Conservation (phyloP, 2,797 vertebrate genomes). For the Staurois parvus region DNA sequence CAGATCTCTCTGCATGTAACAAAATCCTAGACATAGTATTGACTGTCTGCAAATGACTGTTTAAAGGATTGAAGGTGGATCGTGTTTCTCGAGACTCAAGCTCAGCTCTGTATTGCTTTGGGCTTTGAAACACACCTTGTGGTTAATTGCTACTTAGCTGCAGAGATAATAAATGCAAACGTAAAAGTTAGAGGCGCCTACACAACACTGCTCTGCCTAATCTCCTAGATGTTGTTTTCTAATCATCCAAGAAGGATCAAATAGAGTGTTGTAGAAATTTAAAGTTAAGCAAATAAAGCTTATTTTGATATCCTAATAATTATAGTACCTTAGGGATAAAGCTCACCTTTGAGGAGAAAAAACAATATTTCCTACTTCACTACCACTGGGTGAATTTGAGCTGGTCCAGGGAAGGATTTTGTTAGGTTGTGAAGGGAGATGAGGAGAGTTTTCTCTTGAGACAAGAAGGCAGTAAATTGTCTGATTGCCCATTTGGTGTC, state of each 20-base stretch:
- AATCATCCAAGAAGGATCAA: slow-evolving; percentile 39
- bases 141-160: slow-evolving; percentile 53
- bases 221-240: slow-evolving; percentile 39
- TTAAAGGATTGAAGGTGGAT: slow-evolving; percentile 55
- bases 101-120: slow-evolving; percentile 31
- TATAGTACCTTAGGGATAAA: background rate
- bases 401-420: too few relatives aligned
- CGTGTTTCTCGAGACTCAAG: slow-evolving; percentile 35
- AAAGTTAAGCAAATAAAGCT: slow-evolving; percentile 4
- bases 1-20: slow-evolving; percentile 49
- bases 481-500: too few relatives aligned
- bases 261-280: background rate
- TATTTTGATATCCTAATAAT: background rate
- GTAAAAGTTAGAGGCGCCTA: slow-evolving; percentile 27
- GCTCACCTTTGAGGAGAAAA: background rate
- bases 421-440: too few relatives aligned
- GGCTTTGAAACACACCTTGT: slow-evolving; percentile 58
- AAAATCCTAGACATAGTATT: slow-evolving; percentile 51
- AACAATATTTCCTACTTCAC: background rate
- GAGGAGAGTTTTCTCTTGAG: too few relatives aligned
- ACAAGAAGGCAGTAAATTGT: too few relatives aligned
- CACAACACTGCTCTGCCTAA: slow-evolving; percentile 24
- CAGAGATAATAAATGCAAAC: slow-evolving; percentile 50
- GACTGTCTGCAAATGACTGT: slow-evolving; percentile 60
- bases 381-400: too few relatives aligned